Evolutionary conservation across 2,113 vertebrate species (phyloP).

Genomic region (Petroica traversi): DNA sequence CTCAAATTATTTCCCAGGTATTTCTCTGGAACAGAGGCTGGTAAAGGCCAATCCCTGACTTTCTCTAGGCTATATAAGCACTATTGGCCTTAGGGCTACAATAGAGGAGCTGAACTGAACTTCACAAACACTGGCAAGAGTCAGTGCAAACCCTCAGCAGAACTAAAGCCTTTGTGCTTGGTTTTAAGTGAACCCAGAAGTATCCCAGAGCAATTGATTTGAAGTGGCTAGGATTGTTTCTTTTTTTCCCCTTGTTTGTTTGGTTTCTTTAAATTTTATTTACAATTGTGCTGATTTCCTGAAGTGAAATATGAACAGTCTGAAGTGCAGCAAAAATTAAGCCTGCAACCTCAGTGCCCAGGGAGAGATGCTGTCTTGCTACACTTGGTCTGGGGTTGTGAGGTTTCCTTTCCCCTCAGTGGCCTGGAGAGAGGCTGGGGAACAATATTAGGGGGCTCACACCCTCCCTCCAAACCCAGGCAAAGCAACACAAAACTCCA

Average conservation of each 20-base stretch:
- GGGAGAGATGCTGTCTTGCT: background rate
- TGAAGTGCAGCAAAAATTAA: background rate
- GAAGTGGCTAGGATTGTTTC: background rate
- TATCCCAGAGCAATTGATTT: background rate
- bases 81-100: background rate
- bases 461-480: background rate
- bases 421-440: background rate
- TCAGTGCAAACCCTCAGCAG: background rate
- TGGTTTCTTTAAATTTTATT: background rate
- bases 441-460: rapidly evolving
- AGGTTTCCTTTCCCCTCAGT: background rate
- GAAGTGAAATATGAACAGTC: background rate
- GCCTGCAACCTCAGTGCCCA: background rate
- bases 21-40: background rate
- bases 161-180: background rate
- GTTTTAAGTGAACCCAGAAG: background rate
- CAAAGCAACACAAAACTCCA: background rate
- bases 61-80: background rate
- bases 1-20: background rate
- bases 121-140: background rate
- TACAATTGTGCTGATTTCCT: background rate
- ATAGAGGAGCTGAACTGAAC: background rate
- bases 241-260: background rate
- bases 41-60: background rate
- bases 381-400: background rate